These are phyloP conservation scores for Galbula dea DNA, from an alignment of 2,113 vertebrate species.

Conservation along the genomic window DNA sequence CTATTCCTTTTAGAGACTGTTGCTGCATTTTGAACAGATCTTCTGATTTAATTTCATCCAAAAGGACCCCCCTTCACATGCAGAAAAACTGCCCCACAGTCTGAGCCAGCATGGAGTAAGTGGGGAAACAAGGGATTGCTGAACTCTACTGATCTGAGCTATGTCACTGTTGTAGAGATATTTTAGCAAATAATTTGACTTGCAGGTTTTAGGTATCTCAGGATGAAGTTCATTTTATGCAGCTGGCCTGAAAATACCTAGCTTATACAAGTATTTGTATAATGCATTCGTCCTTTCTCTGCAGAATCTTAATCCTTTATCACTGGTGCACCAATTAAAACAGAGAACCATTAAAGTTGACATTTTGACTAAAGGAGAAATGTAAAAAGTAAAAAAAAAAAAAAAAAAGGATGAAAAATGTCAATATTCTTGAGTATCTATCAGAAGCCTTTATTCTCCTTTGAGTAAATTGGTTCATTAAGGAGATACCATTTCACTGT, in stretches of 20 bases:
- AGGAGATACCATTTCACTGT: background rate
- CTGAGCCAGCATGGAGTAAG: constrained; percentile 49
- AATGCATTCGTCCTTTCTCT: background rate
- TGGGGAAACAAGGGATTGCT: constrained; percentile 30
- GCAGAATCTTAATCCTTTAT: background rate
- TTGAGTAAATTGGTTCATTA: background rate
- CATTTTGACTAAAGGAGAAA: background rate
- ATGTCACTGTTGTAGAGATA: background rate
- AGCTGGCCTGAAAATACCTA: background rate
- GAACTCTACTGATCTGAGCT: background rate
- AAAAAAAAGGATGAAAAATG: background rate
- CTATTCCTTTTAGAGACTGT: constrained; percentile 58
- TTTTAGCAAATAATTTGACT: constrained; percentile 1
- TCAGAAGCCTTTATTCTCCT: background rate
- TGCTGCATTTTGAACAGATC: constrained; percentile 54
- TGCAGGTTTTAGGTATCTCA: background rate
- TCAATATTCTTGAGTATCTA: background rate
- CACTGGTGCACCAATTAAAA: background rate
- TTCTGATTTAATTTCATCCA: constrained; percentile 50
- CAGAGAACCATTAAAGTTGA: background rate
- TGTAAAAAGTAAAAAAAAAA: background rate
- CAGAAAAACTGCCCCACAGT: constrained; percentile 51
- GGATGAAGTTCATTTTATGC: background rate
- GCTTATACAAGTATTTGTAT: background rate
- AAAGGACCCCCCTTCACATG: constrained; percentile 47